Conservation (phyloP, 2,113 vertebrate species). For the Tursiops truncatus region DNA sequence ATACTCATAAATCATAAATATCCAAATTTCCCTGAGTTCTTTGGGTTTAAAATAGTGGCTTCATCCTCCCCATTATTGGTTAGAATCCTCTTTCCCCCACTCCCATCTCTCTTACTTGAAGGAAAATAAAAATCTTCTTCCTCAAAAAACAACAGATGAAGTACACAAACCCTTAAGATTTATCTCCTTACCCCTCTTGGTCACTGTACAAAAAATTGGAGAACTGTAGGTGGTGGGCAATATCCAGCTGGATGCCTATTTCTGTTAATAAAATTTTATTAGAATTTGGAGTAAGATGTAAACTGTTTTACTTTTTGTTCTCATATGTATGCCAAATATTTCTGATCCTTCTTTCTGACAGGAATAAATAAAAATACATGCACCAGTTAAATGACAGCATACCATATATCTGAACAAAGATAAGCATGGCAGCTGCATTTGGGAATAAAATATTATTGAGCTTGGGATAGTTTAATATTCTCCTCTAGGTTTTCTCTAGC, state of each 20-base stretch:
- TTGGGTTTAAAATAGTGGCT: not conserved
- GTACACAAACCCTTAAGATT: rapidly evolving
- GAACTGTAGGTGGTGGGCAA: not conserved
- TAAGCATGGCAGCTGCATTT: not conserved
- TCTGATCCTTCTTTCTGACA: not conserved
- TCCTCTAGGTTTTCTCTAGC: not conserved
- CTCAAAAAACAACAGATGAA: not conserved
- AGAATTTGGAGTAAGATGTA: not conserved
- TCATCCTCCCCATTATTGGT: not conserved
- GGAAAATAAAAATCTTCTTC: not conserved
- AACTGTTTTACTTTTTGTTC: not conserved
- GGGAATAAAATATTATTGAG: not conserved
- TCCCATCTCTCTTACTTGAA: not conserved
- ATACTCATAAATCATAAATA: not conserved
- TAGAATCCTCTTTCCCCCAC: not conserved
- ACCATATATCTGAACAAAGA: not conserved
- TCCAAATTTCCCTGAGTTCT: not conserved
- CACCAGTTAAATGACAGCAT: not conserved
- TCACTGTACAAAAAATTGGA: not conserved
- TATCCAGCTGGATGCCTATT: not conserved
- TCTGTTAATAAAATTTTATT: not conserved
- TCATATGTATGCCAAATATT: not conserved
- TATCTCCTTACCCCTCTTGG: rapidly evolving
- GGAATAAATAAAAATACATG: not conserved
- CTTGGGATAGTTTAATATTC: not conserved